A percentile compares a stretch with the other conserved stretches of the same genome.
phyloP scores from a whole-genome alignment of 2,888 invertebrate genomes.

The Chrysodeixis includens region DNA sequence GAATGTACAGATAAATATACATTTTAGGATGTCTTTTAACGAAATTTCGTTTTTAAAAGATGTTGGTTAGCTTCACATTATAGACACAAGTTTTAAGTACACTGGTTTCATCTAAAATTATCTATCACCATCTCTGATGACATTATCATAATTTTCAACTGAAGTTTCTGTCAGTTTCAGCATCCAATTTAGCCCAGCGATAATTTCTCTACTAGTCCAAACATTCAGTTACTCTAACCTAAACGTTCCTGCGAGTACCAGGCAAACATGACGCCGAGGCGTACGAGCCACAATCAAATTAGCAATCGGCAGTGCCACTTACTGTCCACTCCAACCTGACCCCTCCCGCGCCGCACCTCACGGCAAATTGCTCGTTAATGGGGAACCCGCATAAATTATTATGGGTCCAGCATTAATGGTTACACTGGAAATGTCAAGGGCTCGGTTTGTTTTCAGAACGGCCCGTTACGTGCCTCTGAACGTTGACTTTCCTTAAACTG shows the following conservation, averaged over 20 bases:
- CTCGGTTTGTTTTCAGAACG: slow-evolving; percentile 35
- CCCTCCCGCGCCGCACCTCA: slow-evolving; percentile 40
- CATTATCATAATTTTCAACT: no score
- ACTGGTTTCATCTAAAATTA: no score
- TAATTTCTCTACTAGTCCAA: background rate
- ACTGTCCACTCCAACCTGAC: slow-evolving; percentile 63
- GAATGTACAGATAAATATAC: no score
- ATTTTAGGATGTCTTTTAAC: no score
- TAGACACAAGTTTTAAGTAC: no score
- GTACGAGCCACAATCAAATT: slow-evolving; percentile 61
- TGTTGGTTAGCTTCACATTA: no score
- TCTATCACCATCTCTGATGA: no score
- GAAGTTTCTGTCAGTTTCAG: no score
- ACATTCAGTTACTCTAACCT: slow-evolving; percentile 5
- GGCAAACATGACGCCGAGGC: slow-evolving; percentile 53
- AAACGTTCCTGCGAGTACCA: slow-evolving; percentile 41
- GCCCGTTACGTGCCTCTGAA: slow-evolving; percentile 13
- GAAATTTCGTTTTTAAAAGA: no score
- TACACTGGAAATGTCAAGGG: slow-evolving; percentile 54
- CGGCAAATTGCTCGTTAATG: slow-evolving; percentile 58
- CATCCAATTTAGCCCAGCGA: no score
- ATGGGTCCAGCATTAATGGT: slow-evolving; percentile 46
- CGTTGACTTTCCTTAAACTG: background rate
- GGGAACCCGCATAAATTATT: slow-evolving; percentile 47
- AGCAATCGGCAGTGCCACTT: slow-evolving; percentile 63